Evolutionary conservation across 1,140 invertebrate genomes (phyloP), one percentile per base, ranked within the genome.

Genomic region (Drosophila carrolli): DNA sequence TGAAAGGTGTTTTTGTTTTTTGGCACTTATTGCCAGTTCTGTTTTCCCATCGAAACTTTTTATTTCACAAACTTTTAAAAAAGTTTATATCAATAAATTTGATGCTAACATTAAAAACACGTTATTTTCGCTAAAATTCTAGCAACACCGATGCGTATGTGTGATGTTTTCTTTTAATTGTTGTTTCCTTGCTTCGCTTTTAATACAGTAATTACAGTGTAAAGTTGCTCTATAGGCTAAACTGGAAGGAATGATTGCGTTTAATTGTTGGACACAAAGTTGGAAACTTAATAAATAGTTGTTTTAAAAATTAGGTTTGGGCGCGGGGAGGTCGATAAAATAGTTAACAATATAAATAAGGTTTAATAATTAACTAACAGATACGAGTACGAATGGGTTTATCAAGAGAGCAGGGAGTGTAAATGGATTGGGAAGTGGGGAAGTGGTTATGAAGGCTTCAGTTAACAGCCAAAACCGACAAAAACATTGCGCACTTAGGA

Each of bases 241-340:
- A 72, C 78, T 85, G 82, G 82, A 85, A 85, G 82, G 82, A 85
- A 85, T 85, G 82, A 85, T 86, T 85, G 82, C 82, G 67, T 81
- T 86, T 78, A 81, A 86, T 86, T 85, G 74, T 72, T 85, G 82
- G 78, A 85, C 82, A 85, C 60, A 86, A 81, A 61, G 57, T 57
- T 74, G 11, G 53, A 78, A 75, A 70, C 51, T 78, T 48, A 80
- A 70, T 63, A 80, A 72, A 74, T 70, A 59, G 40, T 60, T 35
- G 63, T 40, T 47, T 53, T 59, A 53, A 47, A 79, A 68, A 60
- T 56, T 50, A 55, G 37, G 23, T 8, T 29, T 16, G 32, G 11
- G 46, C n/a, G 32, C 5, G 27, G n/a, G 58, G 19, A 11, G 23
- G 16, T 19, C 13, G 53, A 32, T 58, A 71, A 51, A 61, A 74